These are phyloP conservation scores for Pandion haliaetus DNA, from an alignment of 2,113 vertebrate genomes.

Conservation along the genomic window DNA sequence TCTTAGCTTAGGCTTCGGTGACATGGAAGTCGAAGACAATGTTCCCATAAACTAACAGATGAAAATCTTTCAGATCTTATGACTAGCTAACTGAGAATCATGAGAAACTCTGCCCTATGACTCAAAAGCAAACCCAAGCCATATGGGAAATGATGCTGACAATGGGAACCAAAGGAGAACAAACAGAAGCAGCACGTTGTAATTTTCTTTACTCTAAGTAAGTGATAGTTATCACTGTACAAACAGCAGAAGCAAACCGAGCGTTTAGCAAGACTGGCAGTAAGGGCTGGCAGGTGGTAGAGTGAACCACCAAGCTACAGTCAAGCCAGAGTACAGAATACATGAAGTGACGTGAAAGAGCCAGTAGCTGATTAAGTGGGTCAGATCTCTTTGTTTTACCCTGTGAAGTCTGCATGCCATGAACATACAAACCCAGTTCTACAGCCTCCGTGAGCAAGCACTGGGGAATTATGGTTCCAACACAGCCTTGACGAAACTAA, in stretches of 20 bases:
- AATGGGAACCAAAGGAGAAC: not conserved
- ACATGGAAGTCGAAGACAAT: not conserved
- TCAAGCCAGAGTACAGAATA: not conserved
- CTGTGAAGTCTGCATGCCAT: not conserved
- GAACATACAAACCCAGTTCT: not conserved
- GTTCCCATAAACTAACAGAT: not conserved
- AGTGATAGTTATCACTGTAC: not conserved
- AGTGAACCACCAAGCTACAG: not conserved
- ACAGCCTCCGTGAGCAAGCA: not conserved
- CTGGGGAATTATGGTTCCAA: not conserved
- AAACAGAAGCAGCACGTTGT: not conserved
- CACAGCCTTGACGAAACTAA: not conserved
- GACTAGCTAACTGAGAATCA: not conserved
- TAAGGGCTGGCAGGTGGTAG: not conserved
- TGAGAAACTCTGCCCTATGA: constrained; percentile 1
- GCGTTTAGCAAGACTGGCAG: not conserved
- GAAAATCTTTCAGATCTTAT: not conserved
- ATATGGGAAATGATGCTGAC: not conserved
- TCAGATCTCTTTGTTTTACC: not conserved
- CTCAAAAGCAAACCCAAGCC: not conserved
- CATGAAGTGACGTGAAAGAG: not conserved
- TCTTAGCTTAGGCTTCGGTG: not conserved
- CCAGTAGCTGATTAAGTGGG: not conserved
- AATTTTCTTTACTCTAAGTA: not conserved
- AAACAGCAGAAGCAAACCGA: not conserved